A percentile compares a stretch with the other conserved stretches of the same genome.
Conservation (phyloP, 2,113 vertebrate genomes). For the Catharus bicknelli region DNA sequence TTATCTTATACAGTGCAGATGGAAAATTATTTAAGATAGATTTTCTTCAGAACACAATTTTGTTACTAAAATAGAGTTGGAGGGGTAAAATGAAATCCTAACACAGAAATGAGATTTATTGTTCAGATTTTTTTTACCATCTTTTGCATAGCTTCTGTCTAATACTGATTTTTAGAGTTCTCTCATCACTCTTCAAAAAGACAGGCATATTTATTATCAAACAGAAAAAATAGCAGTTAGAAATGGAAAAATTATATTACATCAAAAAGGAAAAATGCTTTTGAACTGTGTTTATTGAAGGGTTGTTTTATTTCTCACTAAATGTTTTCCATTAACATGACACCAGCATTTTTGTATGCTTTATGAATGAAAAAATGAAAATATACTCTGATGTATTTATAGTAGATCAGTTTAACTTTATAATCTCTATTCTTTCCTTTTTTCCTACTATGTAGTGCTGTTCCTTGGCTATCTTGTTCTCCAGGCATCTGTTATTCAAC, state of each 20-base stretch:
- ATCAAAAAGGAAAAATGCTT: background rate
- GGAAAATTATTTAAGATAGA: constrained; percentile 10
- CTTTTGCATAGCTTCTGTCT: background rate
- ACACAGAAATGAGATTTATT: background rate
- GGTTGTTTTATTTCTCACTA: background rate
- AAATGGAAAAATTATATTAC: background rate
- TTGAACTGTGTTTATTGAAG: background rate
- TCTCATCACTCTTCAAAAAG: background rate
- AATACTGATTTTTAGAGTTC: background rate
- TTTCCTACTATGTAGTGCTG: background rate
- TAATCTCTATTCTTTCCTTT: background rate
- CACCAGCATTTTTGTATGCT: background rate
- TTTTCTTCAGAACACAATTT: background rate
- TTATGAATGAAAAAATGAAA: background rate
- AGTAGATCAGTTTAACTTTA: background rate
- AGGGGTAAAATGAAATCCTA: background rate
- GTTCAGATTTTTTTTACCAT: background rate
- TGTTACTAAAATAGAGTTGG: background rate
- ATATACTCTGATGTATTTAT: background rate
- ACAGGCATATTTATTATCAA: background rate
- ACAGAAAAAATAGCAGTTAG: background rate
- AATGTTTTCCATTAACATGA: background rate
- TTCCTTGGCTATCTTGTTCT: background rate
- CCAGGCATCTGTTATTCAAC: background rate
- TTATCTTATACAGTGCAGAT: background rate